Evolutionary conservation across 2,888 invertebrate genomes (phyloP).

Genomic region (Tachina grossa): DNA sequence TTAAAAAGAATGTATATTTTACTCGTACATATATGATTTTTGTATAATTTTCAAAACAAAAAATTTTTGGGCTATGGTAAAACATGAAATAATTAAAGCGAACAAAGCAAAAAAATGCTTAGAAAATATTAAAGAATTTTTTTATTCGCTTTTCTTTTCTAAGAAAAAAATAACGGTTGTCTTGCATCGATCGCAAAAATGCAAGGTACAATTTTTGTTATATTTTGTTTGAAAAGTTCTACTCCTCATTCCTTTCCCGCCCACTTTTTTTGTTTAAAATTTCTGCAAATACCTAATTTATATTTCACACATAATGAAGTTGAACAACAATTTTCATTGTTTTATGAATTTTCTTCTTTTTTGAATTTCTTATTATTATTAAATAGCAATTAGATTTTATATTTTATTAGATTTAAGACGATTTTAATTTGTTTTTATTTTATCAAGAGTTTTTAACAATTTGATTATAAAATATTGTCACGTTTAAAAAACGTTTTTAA

Average conservation of each 20-base stretch:
- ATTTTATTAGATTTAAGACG: conserved; percentile 63
- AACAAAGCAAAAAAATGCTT: not conserved
- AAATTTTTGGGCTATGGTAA: not conserved
- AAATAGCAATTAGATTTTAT: conserved; percentile 41
- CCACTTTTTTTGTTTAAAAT: conserved; percentile 14
- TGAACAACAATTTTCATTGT: conserved; percentile 57
- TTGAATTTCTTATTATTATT: conserved; percentile 54
- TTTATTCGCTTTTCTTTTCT: not conserved
- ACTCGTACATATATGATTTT: conserved; percentile 34
- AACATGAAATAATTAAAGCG: not conserved
- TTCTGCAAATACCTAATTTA: conserved; percentile 30
- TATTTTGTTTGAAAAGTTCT: not conserved
- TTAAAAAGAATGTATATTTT: conserved; percentile 45
- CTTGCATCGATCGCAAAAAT: not conserved
- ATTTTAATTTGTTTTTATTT: conserved; percentile 70
- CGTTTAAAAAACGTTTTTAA: conserved; percentile 70
- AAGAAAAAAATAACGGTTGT: not conserved
- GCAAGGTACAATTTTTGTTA: not conserved
- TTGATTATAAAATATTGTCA: conserved; percentile 61
- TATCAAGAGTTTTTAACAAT: conserved; percentile 68
- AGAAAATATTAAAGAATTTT: not conserved
- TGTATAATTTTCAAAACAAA: conserved; percentile 10
- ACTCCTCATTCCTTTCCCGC: conserved; percentile 37
- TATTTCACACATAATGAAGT: conserved; percentile 52
- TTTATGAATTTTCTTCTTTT: conserved; percentile 70